These are phyloP conservation scores for Agriotes lineatus DNA, from an alignment of 2,888 invertebrate species.

Conservation along the genomic window DNA sequence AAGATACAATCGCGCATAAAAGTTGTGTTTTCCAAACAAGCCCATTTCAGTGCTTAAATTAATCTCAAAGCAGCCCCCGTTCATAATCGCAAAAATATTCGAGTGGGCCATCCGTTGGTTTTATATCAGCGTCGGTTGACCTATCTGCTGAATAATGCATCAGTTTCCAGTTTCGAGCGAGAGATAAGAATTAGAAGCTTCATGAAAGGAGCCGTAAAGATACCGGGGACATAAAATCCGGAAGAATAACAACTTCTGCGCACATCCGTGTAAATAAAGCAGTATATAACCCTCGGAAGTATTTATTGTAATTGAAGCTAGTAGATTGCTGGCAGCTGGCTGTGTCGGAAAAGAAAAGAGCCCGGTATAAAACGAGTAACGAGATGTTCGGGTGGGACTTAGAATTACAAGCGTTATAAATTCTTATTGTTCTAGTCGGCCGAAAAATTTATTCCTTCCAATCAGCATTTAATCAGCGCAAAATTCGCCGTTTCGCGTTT, in stretches of 20 bases:
- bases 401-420: slow-evolving; percentile 16
- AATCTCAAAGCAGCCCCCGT: too few species aligned
- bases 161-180: too few species aligned
- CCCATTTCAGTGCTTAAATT: too few species aligned
- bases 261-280: not conserved
- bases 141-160: too few species aligned
- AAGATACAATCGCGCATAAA: too few species aligned
- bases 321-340: slow-evolving; percentile 8
- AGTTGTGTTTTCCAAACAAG: too few species aligned
- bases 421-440: slow-evolving; percentile 6
- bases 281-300: not conserved
- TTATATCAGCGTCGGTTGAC: too few species aligned
- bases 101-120: too few species aligned
- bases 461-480: slow-evolving; percentile 7
- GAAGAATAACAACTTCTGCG: not conserved
- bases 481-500: not conserved
- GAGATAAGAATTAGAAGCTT: not conserved
- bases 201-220: not conserved
- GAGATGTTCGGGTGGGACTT: not conserved
- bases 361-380: not conserved
- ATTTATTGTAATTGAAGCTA: slow-evolving; percentile 22
- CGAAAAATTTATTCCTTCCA: slow-evolving; percentile 11
- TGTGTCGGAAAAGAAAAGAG: not conserved
- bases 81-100: too few species aligned
- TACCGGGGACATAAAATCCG: not conserved